These are phyloP conservation scores for Heliconius melpomene DNA, from an alignment of 1,140 invertebrate species.

Conservation along the genomic window DNA sequence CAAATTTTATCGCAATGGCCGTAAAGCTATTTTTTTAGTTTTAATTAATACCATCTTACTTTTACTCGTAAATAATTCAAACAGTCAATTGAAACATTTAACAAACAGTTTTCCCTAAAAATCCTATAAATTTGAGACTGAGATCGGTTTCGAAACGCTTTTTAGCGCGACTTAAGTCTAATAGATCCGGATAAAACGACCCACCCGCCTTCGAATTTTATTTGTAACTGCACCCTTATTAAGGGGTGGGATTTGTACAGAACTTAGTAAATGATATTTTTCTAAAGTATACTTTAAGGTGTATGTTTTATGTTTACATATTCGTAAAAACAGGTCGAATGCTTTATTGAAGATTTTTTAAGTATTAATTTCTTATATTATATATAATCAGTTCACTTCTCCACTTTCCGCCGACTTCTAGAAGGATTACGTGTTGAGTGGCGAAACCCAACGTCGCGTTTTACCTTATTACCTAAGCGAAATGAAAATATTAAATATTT, in stretches of 20 bases:
- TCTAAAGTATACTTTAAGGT: not conserved
- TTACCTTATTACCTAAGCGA: too few relatives aligned
- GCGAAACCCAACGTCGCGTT: too few relatives aligned
- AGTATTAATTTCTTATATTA: too few relatives aligned
- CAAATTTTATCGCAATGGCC: too few relatives aligned
- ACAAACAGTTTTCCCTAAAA: conserved; percentile 25
- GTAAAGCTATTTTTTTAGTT: not conserved
- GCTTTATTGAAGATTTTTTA: too few relatives aligned
- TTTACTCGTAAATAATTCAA: not conserved
- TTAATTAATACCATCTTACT: not conserved
- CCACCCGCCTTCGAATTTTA: conserved; percentile 24
- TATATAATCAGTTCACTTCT: too few relatives aligned
- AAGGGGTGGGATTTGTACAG: conserved; percentile 4
- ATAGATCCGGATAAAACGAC: conserved; percentile 32
- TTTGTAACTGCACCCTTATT: conserved; percentile 35
- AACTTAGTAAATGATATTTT: conserved; percentile 3
- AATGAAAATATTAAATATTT: too few relatives aligned
- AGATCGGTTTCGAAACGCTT: conserved; percentile 23
- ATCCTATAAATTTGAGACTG: conserved; percentile 29
- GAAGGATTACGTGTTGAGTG: too few relatives aligned
- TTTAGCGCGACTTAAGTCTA: conserved; percentile 33
- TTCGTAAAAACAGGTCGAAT: too few relatives aligned
- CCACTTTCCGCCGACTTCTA: too few relatives aligned
- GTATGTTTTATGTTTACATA: too few relatives aligned
- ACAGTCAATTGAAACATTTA: not conserved